These are phyloP conservation scores for Agonum fuliginosum DNA, from an alignment of 2,888 invertebrate genomes.

Conservation along the genomic window DNA sequence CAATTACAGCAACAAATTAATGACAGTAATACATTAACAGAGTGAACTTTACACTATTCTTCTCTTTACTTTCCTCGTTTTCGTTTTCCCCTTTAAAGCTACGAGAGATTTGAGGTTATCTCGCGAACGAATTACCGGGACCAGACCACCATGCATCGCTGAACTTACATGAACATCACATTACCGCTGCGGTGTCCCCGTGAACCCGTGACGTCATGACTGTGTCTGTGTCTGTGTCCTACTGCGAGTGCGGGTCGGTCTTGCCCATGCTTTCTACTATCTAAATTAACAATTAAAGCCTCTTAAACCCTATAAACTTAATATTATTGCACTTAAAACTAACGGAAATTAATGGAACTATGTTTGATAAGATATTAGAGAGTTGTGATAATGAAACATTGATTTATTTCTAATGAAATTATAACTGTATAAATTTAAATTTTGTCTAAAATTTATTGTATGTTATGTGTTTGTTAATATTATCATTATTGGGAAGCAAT, in stretches of 20 bases:
- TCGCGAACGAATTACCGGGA: slow-evolving; percentile 3
- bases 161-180: slow-evolving; percentile 49
- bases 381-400: neutral
- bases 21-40: neutral
- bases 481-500: too few species aligned
- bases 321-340: slow-evolving; percentile 45
- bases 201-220: neutral
- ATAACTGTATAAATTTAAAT: too few species aligned
- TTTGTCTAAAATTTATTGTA: too few species aligned
- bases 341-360: slow-evolving; percentile 24
- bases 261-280: slow-evolving; percentile 43
- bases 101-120: too few species aligned
- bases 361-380: slow-evolving; percentile 6
- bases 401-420: neutral
- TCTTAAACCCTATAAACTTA: slow-evolving; percentile 44
- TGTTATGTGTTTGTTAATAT: too few species aligned
- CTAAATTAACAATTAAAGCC: slow-evolving; percentile 53
- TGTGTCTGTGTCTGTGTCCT: too few species aligned
- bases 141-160: slow-evolving; percentile 42
- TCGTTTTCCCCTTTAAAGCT: neutral
- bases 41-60: neutral
- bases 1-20: neutral
- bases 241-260: neutral
- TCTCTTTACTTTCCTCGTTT: neutral
- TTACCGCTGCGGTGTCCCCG: slow-evolving; percentile 5